phyloP scores from a whole-genome alignment of 2,113 vertebrate genomes.

The Entomyzon cyanotis region DNA sequence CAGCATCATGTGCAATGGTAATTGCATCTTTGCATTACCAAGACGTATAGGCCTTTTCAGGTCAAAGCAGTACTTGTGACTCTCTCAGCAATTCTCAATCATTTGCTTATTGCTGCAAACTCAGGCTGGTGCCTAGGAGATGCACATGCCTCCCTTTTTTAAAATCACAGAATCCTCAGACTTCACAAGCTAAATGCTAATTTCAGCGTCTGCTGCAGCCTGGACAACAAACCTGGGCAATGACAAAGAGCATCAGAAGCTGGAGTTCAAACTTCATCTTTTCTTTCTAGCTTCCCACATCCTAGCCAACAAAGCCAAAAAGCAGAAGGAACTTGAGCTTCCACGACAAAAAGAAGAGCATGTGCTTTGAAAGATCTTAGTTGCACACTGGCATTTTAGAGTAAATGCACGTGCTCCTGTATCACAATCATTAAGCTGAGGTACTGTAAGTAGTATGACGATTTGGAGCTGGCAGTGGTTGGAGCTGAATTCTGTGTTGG shows the following conservation, averaged over 20 bases:
- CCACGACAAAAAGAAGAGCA: not conserved
- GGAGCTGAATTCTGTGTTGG: not conserved
- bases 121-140: not conserved
- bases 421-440: accelerated
- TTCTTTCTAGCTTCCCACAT: not conserved
- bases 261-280: not conserved
- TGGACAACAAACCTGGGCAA: not conserved
- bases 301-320: not conserved
- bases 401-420: not conserved
- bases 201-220: not conserved
- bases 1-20: not conserved
- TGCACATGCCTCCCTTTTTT: not conserved
- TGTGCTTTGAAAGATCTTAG: not conserved
- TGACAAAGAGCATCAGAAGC: not conserved
- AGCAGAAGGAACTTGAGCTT: not conserved
- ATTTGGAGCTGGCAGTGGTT: not conserved
- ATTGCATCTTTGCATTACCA: not conserved
- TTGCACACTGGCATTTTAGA: not conserved
- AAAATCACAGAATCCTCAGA: not conserved
- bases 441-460: accelerated
- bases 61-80: not conserved
- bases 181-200: not conserved
- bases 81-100: not conserved
- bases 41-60: not conserved
- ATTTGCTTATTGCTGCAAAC: not conserved